Conservation (phyloP, 2,888 invertebrate species). For the Scelioninae gen. 1 region DNA sequence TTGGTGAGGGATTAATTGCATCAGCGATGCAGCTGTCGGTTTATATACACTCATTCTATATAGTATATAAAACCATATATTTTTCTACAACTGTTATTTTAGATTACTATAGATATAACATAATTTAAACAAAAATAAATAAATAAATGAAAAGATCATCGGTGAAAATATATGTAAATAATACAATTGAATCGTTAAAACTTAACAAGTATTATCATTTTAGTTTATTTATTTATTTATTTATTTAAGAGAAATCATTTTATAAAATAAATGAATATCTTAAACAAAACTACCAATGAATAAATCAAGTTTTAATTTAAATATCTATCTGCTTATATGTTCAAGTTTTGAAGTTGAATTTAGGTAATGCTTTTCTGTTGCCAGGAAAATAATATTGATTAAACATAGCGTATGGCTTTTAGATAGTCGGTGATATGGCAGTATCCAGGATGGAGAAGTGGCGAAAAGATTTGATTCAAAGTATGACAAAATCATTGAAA, state of each 20-base stretch:
- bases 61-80: not conserved
- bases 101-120: not conserved
- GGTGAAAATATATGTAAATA: too few relatives aligned
- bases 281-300: too few relatives aligned
- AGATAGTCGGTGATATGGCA: conserved; percentile 33
- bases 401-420: conserved; percentile 27
- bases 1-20: conserved; percentile 9
- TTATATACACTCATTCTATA: not conserved
- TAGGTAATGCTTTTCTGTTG: not conserved
- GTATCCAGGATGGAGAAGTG: conserved; percentile 73
- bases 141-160: too few relatives aligned
- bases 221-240: too few relatives aligned
- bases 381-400: conserved; percentile 54
- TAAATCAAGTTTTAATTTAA: not conserved
- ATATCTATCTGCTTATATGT: too few relatives aligned
- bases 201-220: too few relatives aligned
- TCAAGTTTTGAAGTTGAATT: conserved; percentile 1
- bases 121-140: not conserved
- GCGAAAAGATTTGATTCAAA: conserved; percentile 73
- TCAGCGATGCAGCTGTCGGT: conserved; percentile 12
- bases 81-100: not conserved
- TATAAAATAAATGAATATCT: too few relatives aligned
- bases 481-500: conserved; percentile 75
- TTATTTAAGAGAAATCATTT: too few relatives aligned
- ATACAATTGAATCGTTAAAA: too few relatives aligned